Percentiles rank a stretch among this genome's conserved stretches.
phyloP scores from a whole-genome alignment of 2,113 vertebrate genomes.

The Paralichthys olivaceus region DNA sequence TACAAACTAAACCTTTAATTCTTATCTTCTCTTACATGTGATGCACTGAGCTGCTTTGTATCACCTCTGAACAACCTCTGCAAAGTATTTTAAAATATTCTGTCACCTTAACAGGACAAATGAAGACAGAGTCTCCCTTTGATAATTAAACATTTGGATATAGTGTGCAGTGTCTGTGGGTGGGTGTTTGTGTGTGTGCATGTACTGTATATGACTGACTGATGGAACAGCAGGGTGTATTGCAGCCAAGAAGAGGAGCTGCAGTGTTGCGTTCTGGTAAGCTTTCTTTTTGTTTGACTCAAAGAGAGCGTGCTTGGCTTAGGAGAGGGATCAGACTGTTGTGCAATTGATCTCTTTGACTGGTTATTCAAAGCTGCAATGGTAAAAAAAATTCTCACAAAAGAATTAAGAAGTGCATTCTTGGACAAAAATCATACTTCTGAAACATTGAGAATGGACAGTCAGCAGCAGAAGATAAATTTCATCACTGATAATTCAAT shows the following conservation, averaged over 20 bases:
- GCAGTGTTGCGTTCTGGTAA: constrained; percentile 44
- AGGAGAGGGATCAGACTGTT: constrained; percentile 37
- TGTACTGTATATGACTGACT: constrained; percentile 18
- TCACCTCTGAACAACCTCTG: neutral
- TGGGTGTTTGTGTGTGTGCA: neutral
- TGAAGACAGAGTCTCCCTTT: neutral
- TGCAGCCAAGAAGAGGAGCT: constrained; percentile 32
- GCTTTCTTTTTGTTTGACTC: constrained; percentile 44
- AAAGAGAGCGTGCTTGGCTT: constrained; percentile 37
- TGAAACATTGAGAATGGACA: neutral
- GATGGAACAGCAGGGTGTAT: neutral
- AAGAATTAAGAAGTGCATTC: neutral
- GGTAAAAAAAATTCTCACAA: constrained; percentile 14
- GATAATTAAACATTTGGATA: neutral
- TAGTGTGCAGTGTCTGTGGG: neutral
- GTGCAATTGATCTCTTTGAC: constrained; percentile 50
- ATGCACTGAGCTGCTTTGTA: neutral
- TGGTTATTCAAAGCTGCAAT: constrained; percentile 41
- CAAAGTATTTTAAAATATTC: neutral
- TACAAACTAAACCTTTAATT: no score
- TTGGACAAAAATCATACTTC: neutral
- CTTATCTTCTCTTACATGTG: neutral
- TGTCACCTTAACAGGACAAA: neutral
- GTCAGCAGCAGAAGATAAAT: neutral
- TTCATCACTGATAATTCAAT: neutral